Conservation (phyloP, 1,140 invertebrate species). For the Vanessa tameamea region DNA sequence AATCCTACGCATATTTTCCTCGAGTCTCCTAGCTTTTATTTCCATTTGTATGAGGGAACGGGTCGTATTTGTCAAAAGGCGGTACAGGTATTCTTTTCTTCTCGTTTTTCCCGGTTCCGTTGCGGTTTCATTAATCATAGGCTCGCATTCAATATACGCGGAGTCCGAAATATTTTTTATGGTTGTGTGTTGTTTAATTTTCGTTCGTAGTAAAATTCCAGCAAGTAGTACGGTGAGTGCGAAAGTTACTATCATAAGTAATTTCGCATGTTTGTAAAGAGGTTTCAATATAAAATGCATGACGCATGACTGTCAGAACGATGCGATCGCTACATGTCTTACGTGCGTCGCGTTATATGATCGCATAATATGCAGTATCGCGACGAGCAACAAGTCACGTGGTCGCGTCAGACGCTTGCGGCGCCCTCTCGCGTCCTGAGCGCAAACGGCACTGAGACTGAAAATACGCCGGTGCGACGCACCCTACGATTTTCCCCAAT, state of each 20-base stretch:
- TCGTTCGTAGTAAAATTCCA: slow-evolving; percentile 56
- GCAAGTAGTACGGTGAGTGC: slow-evolving; percentile 53
- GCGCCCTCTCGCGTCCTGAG: slow-evolving; percentile 74
- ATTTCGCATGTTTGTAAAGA: slow-evolving; percentile 65
- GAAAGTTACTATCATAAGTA: slow-evolving; percentile 65
- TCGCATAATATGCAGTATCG: slow-evolving; percentile 3
- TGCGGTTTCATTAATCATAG: slow-evolving; percentile 65
- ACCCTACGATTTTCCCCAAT: slow-evolving; percentile 75
- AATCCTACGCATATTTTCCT: slow-evolving; percentile 81
- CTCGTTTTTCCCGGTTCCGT: slow-evolving; percentile 61
- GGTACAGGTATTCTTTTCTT: slow-evolving; percentile 76
- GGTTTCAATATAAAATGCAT: slow-evolving; percentile 73
- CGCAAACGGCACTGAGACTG: slow-evolving; percentile 71
- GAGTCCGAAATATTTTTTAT: slow-evolving; percentile 49
- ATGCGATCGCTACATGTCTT: slow-evolving; percentile 41
- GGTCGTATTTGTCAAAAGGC: slow-evolving; percentile 78
- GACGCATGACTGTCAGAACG: slow-evolving; percentile 30
- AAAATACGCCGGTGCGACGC: slow-evolving; percentile 72
- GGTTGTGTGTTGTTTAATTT: slow-evolving; percentile 53
- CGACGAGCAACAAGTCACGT: slow-evolving; percentile 71
- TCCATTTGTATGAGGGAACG: slow-evolving; percentile 81
- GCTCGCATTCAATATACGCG: slow-evolving; percentile 56
- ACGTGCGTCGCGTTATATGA: slow-evolving; percentile 33
- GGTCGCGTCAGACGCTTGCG: slow-evolving; percentile 45
- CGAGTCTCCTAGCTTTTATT: slow-evolving; percentile 79